Conservation (phyloP, 1,140 invertebrate genomes). For the Lycorma delicatula region DNA sequence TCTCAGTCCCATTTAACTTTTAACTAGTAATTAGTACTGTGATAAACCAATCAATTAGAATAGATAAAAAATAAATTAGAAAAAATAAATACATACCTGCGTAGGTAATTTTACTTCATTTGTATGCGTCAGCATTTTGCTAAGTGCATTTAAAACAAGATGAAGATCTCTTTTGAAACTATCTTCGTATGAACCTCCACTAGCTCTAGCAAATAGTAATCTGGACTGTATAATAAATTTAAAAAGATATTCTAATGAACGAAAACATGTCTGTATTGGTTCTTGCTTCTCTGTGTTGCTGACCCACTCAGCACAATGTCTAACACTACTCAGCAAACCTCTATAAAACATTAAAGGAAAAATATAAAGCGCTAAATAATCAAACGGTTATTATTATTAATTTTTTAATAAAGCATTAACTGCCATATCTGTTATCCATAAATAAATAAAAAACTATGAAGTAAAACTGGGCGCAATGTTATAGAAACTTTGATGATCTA, state of each 20-base stretch:
- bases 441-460: no score
- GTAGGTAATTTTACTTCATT: constrained; percentile 65
- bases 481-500: no score
- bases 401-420: not conserved
- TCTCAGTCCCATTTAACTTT: no score
- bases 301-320: constrained; percentile 86
- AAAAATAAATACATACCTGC: constrained; percentile 60
- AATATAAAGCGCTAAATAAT: no score
- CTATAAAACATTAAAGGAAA: constrained; percentile 43
- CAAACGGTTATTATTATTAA: not conserved
- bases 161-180: constrained; percentile 70
- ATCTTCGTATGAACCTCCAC: constrained; percentile 79
- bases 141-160: constrained; percentile 63
- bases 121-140: constrained; percentile 60
- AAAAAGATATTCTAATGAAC: constrained; percentile 89
- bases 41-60: no score
- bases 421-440: no score
- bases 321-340: constrained; percentile 77
- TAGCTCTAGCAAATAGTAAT: constrained; percentile 77
- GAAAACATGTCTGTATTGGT: constrained; percentile 81
- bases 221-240: constrained; percentile 91
- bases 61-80: no score
- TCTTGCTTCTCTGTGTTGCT: constrained; percentile 74
- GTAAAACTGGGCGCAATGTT: no score
- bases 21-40: no score